Evolutionary conservation across 2,888 invertebrate species (phyloP), one percentile per base, ranked within the genome.

Genomic region (Megalurothrips usitatus): DNA sequence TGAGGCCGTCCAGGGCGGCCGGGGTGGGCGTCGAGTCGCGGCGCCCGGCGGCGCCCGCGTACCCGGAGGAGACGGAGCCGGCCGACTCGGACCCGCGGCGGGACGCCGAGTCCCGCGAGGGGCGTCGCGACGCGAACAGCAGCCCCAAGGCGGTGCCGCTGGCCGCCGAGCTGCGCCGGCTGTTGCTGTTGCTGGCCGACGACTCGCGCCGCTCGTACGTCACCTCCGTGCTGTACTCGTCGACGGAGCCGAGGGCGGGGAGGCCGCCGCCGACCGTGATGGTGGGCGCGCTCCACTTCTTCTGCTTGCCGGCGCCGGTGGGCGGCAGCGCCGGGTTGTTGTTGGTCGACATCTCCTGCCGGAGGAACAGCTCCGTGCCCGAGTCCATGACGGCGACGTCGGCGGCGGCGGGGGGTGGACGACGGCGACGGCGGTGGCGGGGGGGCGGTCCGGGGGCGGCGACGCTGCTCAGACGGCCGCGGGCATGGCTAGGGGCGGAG

Each of bases 211-310:
- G 68, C 23, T 75, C 68, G 68, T 75, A 75, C 23, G 23, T 26
- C 23, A 75, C 68, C 23, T 75, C 68, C 26, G 68, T 75, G 68
- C 68, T 75, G 68, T 75, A 75, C 68, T 75, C 68, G 68, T 75
- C 68, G 23, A 75, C 68, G 68, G 68, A 75, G 68, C 68, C 68
- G 26, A 23, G 23, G 11, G 68, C 68, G 58, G 58, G 34, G 34
- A 19, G 52, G 52, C 52, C 19, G 68, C 68, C 26, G 68, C 23
- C 68, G 23, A 75, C 26, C 26, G 68, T 75, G 68, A 75, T 75
- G 68, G 26, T 26, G 26, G 68, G 68, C 9, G 68, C 68, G 68
- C 68, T 75, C 68, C 68, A 75, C 68, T 75, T 75, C 68, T 75
- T 75, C 68, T 75, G 23, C 23, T 68, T 68, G 68, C 8, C 26